Conservation (phyloP, 2,888 invertebrate species). For the Bibio marci region DNA sequence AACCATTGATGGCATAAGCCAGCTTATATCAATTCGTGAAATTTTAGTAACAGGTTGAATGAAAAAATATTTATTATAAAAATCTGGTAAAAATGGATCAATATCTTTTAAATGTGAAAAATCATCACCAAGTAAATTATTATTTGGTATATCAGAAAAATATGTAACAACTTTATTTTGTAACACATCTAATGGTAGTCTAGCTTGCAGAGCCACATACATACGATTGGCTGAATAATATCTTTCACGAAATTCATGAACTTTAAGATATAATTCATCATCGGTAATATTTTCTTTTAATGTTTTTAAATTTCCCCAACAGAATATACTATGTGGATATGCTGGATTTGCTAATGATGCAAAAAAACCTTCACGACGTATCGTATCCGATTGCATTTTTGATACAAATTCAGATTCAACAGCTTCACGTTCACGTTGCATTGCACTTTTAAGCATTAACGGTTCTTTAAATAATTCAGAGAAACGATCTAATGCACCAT, state of each 20-base stretch:
- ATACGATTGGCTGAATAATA: conserved; percentile 80
- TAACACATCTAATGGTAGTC: conserved; percentile 24
- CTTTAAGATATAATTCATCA: conserved; percentile 44
- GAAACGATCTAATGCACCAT: conserved; percentile 65
- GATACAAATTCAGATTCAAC: conserved; percentile 83
- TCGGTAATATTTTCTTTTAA: conserved; percentile 49
- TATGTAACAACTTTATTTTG: conserved; percentile 29
- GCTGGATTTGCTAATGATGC: conserved; percentile 45
- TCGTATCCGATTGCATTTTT: conserved; percentile 54
- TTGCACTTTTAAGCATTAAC: conserved; percentile 65
- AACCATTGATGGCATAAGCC: conserved; percentile 22
- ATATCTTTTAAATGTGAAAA: conserved; percentile 30
- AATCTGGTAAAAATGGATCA: conserved; percentile 21
- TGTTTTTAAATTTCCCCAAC: conserved; percentile 70
- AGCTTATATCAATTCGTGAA: conserved; percentile 38
- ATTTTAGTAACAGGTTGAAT: conserved; percentile 59
- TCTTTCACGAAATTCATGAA: conserved; percentile 55
- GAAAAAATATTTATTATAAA: conserved; percentile 35
- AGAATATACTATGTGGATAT: conserved; percentile 58
- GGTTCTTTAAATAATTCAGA: conserved; percentile 79
- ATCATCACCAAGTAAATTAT: conserved; percentile 42
- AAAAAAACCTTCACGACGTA: conserved; percentile 60
- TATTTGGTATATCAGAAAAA: conserved; percentile 54
- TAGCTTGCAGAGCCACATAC: conserved; percentile 67
- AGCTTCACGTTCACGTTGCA: conserved; percentile 72